Percentiles rank a stretch among this genome's conserved stretches.
Evolutionary conservation across 2,888 invertebrate genomes (phyloP).

Genomic region (Netelia fuscicornis): DNA sequence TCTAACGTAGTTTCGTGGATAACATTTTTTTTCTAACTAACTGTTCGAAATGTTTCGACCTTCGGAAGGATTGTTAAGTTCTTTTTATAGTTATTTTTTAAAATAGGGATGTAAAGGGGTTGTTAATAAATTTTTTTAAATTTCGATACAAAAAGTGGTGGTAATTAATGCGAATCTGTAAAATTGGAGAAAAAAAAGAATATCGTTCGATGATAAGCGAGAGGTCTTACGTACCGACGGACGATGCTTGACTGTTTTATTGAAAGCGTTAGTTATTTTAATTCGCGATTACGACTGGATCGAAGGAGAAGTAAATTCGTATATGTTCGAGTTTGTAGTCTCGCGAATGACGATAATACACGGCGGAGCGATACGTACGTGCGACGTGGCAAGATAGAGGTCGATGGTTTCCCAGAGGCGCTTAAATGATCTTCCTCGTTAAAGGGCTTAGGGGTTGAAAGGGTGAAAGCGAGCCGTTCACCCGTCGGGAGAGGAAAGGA

Average conservation of each 20-base stretch:
- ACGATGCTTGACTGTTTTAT: too few relatives aligned
- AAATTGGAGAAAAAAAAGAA: not conserved
- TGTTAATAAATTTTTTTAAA: too few relatives aligned
- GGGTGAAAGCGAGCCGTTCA: conserved; percentile 59
- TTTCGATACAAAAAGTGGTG: too few relatives aligned
- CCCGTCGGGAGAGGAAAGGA: conserved; percentile 33
- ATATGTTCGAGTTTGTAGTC: not conserved
- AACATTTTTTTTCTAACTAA: conserved; percentile 38
- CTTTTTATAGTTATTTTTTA: too few relatives aligned
- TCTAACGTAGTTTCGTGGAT: conserved; percentile 6
- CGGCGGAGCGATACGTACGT: not conserved
- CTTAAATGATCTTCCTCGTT: conserved; percentile 62
- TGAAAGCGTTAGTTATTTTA: conserved; percentile 1
- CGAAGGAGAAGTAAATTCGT: too few relatives aligned
- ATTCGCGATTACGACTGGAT: not conserved
- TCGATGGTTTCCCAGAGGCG: conserved; percentile 50
- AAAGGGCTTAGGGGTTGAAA: conserved; percentile 57
- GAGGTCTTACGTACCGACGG: too few relatives aligned
- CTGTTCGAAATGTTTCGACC: conserved; percentile 51
- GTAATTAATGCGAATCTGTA: too few relatives aligned
- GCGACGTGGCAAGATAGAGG: conserved; percentile 19
- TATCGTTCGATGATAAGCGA: too few relatives aligned
- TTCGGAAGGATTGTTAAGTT: not conserved
- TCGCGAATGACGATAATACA: not conserved
- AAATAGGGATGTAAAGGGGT: too few relatives aligned